Percentiles rank a stretch among this genome's conserved stretches.
Evolutionary conservation across 2,113 vertebrate genomes (phyloP).

Genomic region (Cyanoderma ruficeps): DNA sequence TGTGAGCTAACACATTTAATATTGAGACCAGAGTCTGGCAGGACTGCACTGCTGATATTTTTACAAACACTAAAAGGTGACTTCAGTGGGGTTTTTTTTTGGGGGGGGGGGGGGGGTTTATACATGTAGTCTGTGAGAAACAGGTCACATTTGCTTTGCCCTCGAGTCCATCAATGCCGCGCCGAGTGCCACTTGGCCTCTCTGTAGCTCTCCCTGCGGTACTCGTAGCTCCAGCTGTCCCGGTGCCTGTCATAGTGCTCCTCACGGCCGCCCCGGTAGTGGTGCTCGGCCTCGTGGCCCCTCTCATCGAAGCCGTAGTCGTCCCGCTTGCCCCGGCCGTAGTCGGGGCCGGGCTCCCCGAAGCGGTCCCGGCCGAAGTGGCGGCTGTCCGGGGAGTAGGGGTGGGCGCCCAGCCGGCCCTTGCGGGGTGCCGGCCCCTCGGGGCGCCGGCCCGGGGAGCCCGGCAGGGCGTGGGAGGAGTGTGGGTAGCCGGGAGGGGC

Average conservation of each 20-base stretch:
- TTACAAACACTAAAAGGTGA: conserved; percentile 10
- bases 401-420: conserved; percentile 64
- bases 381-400: conserved; percentile 65
- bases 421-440: conserved; percentile 60
- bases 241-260: conserved; percentile 75
- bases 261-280: conserved; percentile 72
- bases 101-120: not conserved
- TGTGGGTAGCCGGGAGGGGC: conserved; percentile 9
- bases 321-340: conserved; percentile 57
- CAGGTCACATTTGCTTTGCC: not conserved
- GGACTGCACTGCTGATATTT: not conserved
- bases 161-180: not conserved
- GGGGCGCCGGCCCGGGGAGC: conserved; percentile 65
- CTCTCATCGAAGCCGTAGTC: conserved; percentile 74
- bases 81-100: not conserved
- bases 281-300: conserved; percentile 63
- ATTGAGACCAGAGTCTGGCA: not conserved
- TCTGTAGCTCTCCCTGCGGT: conserved; percentile 69
- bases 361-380: conserved; percentile 71
- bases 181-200: conserved; percentile 78
- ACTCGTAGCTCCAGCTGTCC: conserved; percentile 73
- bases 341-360: not conserved
- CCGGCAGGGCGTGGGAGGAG: not conserved
- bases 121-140: not conserved
- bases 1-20: not conserved